These are phyloP conservation scores for Chrysemys picta DNA, from an alignment of 2,113 vertebrate genomes.

Conservation along the genomic window DNA sequence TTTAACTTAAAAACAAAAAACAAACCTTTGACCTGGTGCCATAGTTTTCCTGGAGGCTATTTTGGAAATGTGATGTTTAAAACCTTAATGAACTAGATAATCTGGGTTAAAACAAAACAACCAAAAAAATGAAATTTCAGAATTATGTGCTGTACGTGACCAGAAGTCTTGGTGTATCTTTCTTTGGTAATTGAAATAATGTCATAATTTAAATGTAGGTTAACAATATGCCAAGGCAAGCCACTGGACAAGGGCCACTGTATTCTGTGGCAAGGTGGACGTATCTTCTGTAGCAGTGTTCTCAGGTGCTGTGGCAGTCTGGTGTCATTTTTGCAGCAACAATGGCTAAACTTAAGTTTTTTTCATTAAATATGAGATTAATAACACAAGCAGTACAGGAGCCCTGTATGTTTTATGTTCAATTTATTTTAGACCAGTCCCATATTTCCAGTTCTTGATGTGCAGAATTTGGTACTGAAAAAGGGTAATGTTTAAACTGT, in stretches of 20 bases:
- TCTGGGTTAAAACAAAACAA: neutral
- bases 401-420: slow-evolving; percentile 50
- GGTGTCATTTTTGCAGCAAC: slow-evolving; percentile 13
- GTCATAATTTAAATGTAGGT: neutral
- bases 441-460: neutral
- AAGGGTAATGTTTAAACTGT: neutral
- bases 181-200: neutral
- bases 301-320: slow-evolving; percentile 14
- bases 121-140: neutral
- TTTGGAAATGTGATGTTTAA: neutral
- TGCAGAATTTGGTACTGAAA: neutral
- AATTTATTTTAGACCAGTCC: neutral
- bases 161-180: neutral
- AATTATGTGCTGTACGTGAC: neutral
- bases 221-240: neutral
- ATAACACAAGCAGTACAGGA: neutral
- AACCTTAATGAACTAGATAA: neutral
- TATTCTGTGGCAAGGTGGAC: neutral
- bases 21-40: slow-evolving; percentile 12
- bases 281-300: neutral
- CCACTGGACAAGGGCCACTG: neutral
- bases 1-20: slow-evolving; percentile 38
- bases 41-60: slow-evolving; percentile 2
- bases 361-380: slow-evolving; percentile 49
- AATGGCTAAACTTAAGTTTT: slow-evolving; percentile 20